These are phyloP conservation scores for Enteromius thamalakanensis DNA, from an alignment of 2,797 vertebrate species.

Conservation along the genomic window DNA sequence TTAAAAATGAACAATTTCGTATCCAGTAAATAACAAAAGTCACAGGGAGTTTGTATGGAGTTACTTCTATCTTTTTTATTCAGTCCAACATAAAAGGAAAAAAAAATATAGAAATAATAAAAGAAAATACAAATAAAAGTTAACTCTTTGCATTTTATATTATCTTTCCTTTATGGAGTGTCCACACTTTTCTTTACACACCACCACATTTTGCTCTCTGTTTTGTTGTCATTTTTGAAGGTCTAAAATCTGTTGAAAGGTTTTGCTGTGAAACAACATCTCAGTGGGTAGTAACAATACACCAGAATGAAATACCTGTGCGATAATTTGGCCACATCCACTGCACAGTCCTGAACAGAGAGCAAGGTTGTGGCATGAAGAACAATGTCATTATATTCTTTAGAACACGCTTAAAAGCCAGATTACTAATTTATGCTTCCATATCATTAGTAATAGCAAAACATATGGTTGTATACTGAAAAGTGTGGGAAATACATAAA, in stretches of 20 bases:
- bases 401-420: too few species aligned
- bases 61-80: background rate
- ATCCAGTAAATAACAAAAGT: background rate
- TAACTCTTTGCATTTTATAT: background rate
- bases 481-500: background rate
- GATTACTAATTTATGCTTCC: too few species aligned
- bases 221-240: background rate
- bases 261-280: background rate
- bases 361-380: background rate
- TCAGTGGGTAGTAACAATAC: background rate
- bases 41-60: background rate
- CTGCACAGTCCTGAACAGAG: background rate
- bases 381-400: background rate
- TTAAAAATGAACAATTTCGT: background rate
- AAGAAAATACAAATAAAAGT: background rate
- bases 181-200: background rate
- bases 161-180: background rate
- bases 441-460: background rate
- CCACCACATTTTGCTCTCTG: background rate
- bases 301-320: background rate
- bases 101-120: background rate
- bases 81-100: background rate
- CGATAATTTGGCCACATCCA: background rate
- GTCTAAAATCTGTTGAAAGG: background rate
- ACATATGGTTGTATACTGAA: background rate